phyloP scores from a whole-genome alignment of 2,888 invertebrate genomes.

The Girardia tigrina region DNA sequence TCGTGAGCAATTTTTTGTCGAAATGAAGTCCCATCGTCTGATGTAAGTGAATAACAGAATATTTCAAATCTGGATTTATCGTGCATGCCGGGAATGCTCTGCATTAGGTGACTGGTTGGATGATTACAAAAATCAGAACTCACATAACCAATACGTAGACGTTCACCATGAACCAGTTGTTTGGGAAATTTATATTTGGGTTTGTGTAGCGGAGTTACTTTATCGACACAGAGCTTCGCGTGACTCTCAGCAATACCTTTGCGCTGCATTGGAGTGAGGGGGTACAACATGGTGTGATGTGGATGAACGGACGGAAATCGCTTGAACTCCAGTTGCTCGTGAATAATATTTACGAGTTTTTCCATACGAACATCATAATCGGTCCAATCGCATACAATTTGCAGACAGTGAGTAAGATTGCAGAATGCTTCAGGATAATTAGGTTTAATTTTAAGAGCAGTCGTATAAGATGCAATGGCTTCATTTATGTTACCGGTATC shows the following conservation, averaged over 20 bases:
- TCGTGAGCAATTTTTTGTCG: conserved; percentile 77
- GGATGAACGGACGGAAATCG: conserved; percentile 92
- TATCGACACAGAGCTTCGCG: conserved; percentile 85
- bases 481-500: conserved; percentile 91
- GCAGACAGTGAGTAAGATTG: conserved; percentile 67
- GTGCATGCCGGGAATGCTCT: conserved; percentile 71
- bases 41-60: conserved; percentile 66
- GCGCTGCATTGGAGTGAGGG: conserved; percentile 78
- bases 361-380: conserved; percentile 87
- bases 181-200: conserved; percentile 28
- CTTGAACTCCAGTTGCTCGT: conserved; percentile 80
- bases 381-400: conserved; percentile 94
- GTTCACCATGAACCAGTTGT: conserved; percentile 46
- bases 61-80: conserved; percentile 42
- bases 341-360: conserved; percentile 74
- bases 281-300: conserved; percentile 98
- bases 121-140: conserved; percentile 99
- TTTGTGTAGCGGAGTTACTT: conserved; percentile 53
- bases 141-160: conserved; percentile 82
- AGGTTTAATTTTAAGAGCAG: conserved; percentile 80
- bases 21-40: conserved; percentile 92
- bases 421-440: conserved; percentile 98
- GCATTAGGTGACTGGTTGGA: conserved; percentile 97
- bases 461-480: conserved; percentile 84
- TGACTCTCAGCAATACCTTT: conserved; percentile 86